Evolutionary conservation across 2,888 invertebrate genomes (phyloP).

Genomic region (Tenthredo notha): DNA sequence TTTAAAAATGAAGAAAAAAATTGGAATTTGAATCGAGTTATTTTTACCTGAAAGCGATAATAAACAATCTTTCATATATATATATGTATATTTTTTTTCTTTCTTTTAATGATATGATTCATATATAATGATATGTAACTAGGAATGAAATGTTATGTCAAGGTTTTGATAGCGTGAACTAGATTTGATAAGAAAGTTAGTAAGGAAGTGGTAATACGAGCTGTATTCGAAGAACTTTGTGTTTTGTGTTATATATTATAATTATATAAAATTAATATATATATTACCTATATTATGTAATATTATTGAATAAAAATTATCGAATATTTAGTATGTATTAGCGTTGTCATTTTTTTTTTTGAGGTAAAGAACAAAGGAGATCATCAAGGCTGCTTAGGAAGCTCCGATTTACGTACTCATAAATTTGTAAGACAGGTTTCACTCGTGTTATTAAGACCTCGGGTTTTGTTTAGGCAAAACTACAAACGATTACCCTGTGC

Average conservation of each 20-base stretch:
- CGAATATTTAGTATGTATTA: no score
- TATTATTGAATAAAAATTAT: not conserved
- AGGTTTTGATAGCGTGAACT: not conserved
- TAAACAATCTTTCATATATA: no score
- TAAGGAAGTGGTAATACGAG: not conserved
- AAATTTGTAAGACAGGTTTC: not conserved
- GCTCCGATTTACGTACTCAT: not conserved
- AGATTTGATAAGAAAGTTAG: not conserved
- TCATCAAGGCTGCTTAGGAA: not conserved
- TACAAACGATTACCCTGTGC: slow-evolving; percentile 5
- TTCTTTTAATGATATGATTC: not conserved
- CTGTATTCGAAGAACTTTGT: not conserved
- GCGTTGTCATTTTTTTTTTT: not conserved
- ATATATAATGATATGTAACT: not conserved
- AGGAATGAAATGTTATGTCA: not conserved
- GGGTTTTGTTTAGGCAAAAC: slow-evolving; percentile 35
- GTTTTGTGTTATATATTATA: not conserved
- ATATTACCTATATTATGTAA: no score
- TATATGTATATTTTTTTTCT: not conserved
- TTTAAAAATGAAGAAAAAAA: not conserved
- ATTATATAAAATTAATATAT: no score
- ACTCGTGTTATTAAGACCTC: slow-evolving; percentile 14
- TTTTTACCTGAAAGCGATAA: no score
- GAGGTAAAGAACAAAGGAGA: not conserved
- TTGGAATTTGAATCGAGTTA: not conserved